Conservation (phyloP, 37 sponge, comb jelly and placozoan species). For the Hormiphora californensis region DNA sequence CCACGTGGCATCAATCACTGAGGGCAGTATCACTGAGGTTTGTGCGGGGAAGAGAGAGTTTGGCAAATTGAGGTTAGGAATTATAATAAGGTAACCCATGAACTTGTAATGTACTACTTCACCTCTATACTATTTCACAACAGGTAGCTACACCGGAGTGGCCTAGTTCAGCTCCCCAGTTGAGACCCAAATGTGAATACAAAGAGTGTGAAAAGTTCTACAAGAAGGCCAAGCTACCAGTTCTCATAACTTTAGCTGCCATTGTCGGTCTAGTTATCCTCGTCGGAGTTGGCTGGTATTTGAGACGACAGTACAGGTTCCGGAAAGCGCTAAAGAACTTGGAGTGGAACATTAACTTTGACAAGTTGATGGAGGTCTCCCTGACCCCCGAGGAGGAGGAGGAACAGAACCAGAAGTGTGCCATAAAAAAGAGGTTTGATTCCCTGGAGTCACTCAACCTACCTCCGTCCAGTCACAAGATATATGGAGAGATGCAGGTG, state of each 20-base stretch:
- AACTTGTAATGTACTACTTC: neutral
- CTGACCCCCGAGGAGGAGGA: too few relatives aligned
- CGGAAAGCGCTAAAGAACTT: neutral
- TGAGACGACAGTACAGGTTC: neutral
- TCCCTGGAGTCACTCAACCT: neutral
- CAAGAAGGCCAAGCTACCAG: neutral
- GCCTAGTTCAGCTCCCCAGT: neutral
- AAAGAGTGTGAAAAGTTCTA: neutral
- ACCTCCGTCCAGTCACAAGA: neutral
- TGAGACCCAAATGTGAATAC: neutral
- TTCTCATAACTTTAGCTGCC: neutral
- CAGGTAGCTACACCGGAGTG: neutral
- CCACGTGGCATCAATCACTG: too few relatives aligned
- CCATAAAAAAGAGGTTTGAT: neutral
- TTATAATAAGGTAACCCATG: neutral
- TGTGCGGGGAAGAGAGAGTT: neutral
- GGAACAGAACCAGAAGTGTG: too few relatives aligned
- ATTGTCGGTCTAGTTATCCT: neutral
- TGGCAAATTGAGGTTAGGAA: too few relatives aligned
- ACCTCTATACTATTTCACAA: neutral
- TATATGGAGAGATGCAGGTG: neutral
- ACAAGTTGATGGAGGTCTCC: neutral
- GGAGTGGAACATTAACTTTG: neutral
- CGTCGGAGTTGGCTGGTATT: neutral
- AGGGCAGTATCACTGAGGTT: neutral